Evolutionary conservation across 2,888 invertebrate genomes (phyloP), one percentile per base, ranked within the genome.

Genomic region (Scaeva pyrastri): DNA sequence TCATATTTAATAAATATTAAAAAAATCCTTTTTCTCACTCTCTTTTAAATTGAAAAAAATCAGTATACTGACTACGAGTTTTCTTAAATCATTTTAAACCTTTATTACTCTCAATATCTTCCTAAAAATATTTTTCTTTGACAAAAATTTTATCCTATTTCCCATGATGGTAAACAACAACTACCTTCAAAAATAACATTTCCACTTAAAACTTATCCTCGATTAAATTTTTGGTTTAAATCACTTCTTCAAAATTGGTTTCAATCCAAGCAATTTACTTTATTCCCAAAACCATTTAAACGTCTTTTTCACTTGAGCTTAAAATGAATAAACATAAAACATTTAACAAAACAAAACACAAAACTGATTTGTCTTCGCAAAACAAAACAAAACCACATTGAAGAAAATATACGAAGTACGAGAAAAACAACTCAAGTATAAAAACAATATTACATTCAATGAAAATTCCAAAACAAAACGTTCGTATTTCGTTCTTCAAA

Each of bases 391-490:
- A 31, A 31, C 31, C 31, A 31, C 50, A 52, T 41, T 55, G 10
- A 77, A 60, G 50, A 39, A n/a, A n/a, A n/a, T 45, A 50, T 41
- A 43, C 41, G 52, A 8, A 2, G 6, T n/a, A n/a, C n/a, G 66
- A 14, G 14, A 16, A 60, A 41, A 58, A 21, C 72, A 43, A 36
- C 68, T 70, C 14, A 70, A 74, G 60, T 41, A 66, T 7, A 79
- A 80, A 62, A 48, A 68, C 50, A 58, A 70, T n/a, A n/a, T 62
- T 76, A 52, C 70, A 85, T 85, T 80, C 55, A 85, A 85, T 81
- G 76, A 60, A 72, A 80, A 73, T 80, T 72, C 60, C 68, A 83
- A 73, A 72, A 56, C 72, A 77, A 55, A 82, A 31, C 8, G 31
- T 60, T 68, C n/a, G n/a, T n/a, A n/a, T n/a, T n/a, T n/a, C n/a